Base-by-base conservation (phyloP, 1,140 invertebrate species). In the Leptestheria dahalacensis region DNA sequence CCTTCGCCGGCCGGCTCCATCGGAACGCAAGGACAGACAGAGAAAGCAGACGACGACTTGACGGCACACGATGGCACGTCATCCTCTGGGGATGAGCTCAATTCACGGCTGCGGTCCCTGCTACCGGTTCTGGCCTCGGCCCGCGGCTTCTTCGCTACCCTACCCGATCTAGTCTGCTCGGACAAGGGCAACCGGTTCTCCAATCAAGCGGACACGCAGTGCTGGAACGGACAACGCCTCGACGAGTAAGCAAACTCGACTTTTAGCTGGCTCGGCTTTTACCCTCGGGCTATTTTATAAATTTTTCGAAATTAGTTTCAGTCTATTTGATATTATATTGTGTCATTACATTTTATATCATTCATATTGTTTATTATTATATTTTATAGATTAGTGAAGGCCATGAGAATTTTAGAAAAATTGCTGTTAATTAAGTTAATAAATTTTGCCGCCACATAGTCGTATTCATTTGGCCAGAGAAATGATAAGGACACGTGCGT, bases 161-260 rank as follows among this genome's bases (percentile, higher is more conserved):
- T 87, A 3, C 82, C 82, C 1, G 83, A 85, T 66, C 74, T 76
- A 41, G 71, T 86, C 41, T 87, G 85, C 68, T 12, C 53, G 15
- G 26, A 55, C n/a, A 71, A 76, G 26, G 76, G 80, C 61, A 75
- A 77, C 2, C 77, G 74, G 62, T 79, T 80, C 60, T 15, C 6
- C 33, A 15, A 15, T 15, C 33, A 41, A 15, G 15, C 33, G 15
- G 75, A 74, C 11, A 75, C 78, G 51, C 76, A 75, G 21, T 87
- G 85, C 68, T 87, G 85, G 85, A 87, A 85, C 67, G 85, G 84
- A 41, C 78, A 84, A 64, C 71, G 76, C 59, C 72, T 86, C 64
- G 84, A 80, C 72, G 82, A 85, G 85, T 87, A 66, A 84, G 83
- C n/a, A n/a, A n/a, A n/a, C n/a, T n/a, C n/a, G n/a, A n/a, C n/a